phyloP scores from a whole-genome alignment of 2,888 invertebrate genomes.

The Volucella bombylans region DNA sequence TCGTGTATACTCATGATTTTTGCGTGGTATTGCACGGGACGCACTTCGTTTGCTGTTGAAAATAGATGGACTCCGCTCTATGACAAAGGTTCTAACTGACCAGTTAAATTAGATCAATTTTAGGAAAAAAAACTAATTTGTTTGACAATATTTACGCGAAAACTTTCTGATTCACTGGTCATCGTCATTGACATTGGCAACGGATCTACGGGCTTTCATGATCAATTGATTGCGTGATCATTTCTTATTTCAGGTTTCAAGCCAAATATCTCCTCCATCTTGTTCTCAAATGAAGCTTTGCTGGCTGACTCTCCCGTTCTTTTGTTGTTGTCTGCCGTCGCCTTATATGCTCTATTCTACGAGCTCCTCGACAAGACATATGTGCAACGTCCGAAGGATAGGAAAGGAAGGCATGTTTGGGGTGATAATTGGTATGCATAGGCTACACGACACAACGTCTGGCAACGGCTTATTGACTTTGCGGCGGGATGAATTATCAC shows the following conservation, averaged over 20 bases:
- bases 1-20: too few relatives aligned
- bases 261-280: neutral
- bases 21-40: neutral
- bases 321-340: neutral
- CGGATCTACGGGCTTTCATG: neutral
- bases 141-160: neutral
- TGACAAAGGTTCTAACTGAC: neutral
- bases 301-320: neutral
- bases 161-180: neutral
- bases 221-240: neutral
- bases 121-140: neutral
- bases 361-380: too few relatives aligned
- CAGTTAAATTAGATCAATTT: neutral
- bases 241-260: neutral
- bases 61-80: too few relatives aligned
- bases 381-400: too few relatives aligned
- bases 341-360: neutral
- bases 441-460: too few relatives aligned
- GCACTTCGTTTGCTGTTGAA: too few relatives aligned
- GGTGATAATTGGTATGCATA: too few relatives aligned
- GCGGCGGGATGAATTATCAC: too few relatives aligned
- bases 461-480: too few relatives aligned
- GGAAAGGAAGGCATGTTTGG: too few relatives aligned
- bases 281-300: neutral
- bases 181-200: neutral